Evolutionary conservation across 2,113 vertebrate species (phyloP).

Genomic region (Poecile atricapillus): DNA sequence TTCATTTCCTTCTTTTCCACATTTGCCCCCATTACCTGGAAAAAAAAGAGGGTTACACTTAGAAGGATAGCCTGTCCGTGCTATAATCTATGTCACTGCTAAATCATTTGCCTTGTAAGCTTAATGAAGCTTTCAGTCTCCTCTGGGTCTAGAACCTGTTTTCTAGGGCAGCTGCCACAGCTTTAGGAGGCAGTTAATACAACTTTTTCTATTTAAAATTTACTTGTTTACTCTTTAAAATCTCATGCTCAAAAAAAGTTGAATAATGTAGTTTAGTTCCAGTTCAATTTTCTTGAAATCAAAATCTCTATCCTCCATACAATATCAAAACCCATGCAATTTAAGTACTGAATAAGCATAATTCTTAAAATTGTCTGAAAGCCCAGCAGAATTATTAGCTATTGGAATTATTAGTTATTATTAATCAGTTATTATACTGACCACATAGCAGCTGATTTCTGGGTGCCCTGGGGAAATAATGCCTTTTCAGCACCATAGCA

Average conservation of each 20-base stretch:
- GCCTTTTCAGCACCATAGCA: background rate
- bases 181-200: background rate
- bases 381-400: background rate
- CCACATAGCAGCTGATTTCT: background rate
- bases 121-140: background rate
- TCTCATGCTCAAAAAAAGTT: background rate
- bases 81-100: background rate
- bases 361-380: background rate
- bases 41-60: background rate
- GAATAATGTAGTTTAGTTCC: background rate
- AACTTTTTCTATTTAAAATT: background rate
- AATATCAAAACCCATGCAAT: rapidly evolving
- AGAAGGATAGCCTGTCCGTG: background rate
- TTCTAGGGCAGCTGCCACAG: background rate
- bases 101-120: background rate
- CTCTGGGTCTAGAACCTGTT: background rate
- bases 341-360: background rate
- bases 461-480: background rate
- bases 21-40: background rate
- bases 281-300: background rate
- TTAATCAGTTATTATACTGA: background rate
- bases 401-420: background rate
- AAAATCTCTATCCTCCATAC: background rate
- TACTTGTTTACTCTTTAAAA: background rate
- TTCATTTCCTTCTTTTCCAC: background rate